Base-by-base conservation (phyloP, 2,797 vertebrate genomes). In the Lacerta bilineata region DNA sequence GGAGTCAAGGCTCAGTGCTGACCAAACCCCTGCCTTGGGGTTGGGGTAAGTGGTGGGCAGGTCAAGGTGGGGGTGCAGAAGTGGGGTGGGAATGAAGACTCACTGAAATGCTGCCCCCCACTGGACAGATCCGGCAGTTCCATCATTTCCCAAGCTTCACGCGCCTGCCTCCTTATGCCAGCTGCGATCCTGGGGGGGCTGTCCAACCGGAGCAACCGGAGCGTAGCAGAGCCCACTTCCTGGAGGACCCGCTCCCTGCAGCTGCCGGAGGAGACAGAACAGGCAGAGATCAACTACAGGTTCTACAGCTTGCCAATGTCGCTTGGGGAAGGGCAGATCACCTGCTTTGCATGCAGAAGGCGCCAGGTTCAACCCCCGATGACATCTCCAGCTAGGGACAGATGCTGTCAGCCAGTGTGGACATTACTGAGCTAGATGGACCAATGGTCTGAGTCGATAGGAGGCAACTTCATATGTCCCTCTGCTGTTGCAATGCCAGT, bases 181-280 rank as follows among this genome's bases (percentile, higher is more conserved):
- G 18, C 27, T 0, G 76, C 4, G 3, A 87, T 33, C 41, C 8
- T 7, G 20, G 86, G 88, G 15, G 76, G 41, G 5, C 25, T 55
- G 27, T 80, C 85, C 41, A 90, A 85, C 66, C 93, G 92, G 90
- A 94, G 95, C 91, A 94, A 84, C 82, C 27, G 23, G 15, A 84
- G 83, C 1, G 88, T 85, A 80, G 88, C 87, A 18, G 87, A 66
- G 88, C 76, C 50, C 1, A 13, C 71, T 18, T 41, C 50, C 61
- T 46, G 61, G 8, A 85, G 83, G 27, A 69, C 83, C 18, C 17
- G 6, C 78, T 87, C 78, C 91, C 83, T 86, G 91, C 94, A 94
- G 80, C 86, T 87, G 78, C 27, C 2, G 5, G 2, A 5, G 29
- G 36, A 27, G 11, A 23, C 59, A 18, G 77, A 83, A 36, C 55